Percentiles rank a stretch among this genome's conserved stretches.
These are phyloP conservation scores for Mirza zaza DNA, from an alignment of 2,113 vertebrate species.

Conservation along the genomic window DNA sequence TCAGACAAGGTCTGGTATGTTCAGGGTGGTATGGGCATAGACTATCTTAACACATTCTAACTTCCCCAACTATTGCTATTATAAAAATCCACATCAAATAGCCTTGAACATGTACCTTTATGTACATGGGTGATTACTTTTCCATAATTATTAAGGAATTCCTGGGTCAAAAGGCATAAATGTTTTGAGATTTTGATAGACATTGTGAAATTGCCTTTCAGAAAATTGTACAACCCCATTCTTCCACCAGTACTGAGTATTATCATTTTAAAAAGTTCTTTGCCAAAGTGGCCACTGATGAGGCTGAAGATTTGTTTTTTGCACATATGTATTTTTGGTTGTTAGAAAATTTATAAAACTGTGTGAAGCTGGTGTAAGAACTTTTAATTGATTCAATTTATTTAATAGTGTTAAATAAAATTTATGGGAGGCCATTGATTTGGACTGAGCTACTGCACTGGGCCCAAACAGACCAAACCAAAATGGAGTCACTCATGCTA, in stretches of 20 bases:
- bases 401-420: neutral
- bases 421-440: too few relatives aligned
- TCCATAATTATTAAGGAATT: neutral
- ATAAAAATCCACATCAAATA: neutral
- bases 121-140: neutral
- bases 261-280: neutral
- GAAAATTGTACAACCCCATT: neutral
- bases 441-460: too few relatives aligned
- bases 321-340: neutral
- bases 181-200: neutral
- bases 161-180: neutral
- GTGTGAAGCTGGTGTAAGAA: too few relatives aligned
- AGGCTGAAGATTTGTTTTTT: neutral
- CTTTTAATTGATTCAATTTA: neutral
- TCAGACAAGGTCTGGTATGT: too few relatives aligned
- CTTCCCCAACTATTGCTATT: neutral
- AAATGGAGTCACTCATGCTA: too few relatives aligned
- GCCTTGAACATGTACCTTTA: neutral
- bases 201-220: neutral
- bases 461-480: too few relatives aligned
- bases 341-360: neutral
- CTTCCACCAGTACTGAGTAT: neutral
- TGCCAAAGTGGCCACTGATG: neutral
- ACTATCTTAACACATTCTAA: neutral
- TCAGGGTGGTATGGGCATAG: too few relatives aligned